Evolutionary conservation across 2,113 vertebrate genomes (phyloP).

Genomic region (Probosciger aterrimus): DNA sequence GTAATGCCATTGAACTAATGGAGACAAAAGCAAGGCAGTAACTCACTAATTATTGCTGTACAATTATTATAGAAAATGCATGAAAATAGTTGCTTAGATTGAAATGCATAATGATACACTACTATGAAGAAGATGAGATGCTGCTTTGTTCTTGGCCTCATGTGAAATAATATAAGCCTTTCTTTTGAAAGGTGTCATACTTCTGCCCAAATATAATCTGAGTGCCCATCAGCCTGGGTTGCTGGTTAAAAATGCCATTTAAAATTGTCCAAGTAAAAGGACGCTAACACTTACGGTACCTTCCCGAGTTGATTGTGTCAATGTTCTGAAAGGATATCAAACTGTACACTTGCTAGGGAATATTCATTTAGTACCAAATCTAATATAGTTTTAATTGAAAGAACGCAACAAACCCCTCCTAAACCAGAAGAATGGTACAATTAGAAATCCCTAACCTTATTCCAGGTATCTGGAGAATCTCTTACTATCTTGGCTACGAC

Average conservation of each 20-base stretch:
- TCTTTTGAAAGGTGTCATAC: background rate
- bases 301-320: background rate
- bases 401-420: background rate
- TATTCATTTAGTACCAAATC: background rate
- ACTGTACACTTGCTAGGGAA: background rate
- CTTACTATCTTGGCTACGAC: background rate
- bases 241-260: background rate
- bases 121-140: background rate
- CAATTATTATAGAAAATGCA: background rate
- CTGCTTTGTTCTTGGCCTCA: background rate
- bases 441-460: background rate
- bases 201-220: background rate
- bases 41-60: background rate
- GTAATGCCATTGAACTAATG: background rate
- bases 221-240: background rate
- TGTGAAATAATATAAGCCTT: background rate
- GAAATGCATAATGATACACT: background rate
- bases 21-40: background rate
- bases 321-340: background rate
- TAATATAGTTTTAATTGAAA: background rate
- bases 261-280: background rate
- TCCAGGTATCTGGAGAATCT: background rate
- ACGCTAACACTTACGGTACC: background rate
- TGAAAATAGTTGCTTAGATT: background rate
- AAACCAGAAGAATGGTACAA: background rate